Conservation (phyloP, 2,888 invertebrate genomes). For the Melanostoma mellinum region DNA sequence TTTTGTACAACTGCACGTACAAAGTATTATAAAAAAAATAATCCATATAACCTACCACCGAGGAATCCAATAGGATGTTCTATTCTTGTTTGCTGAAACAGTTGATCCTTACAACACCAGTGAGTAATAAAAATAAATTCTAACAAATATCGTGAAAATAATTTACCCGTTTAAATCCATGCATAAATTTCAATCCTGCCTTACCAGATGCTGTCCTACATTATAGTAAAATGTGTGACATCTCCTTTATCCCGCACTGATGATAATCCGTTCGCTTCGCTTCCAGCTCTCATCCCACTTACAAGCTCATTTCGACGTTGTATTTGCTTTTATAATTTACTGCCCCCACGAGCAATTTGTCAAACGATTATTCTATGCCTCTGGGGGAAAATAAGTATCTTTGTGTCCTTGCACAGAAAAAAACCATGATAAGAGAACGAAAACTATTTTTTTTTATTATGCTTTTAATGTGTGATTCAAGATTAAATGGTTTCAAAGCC, state of each 20-base stretch:
- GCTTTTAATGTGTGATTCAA: conserved; percentile 59
- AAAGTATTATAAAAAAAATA: conserved; percentile 36
- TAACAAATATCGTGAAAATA: conserved; percentile 36
- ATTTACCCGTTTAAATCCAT: conserved; percentile 48
- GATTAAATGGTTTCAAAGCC: conserved; percentile 54
- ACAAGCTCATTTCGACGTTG: conserved; percentile 20
- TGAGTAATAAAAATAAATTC: conserved; percentile 32
- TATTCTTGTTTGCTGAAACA: conserved; percentile 26
- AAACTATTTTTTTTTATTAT: conserved; percentile 61
- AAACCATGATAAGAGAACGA: conserved; percentile 27
- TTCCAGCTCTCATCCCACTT: background rate
- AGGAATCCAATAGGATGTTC: conserved; percentile 12
- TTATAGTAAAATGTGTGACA: conserved; percentile 45
- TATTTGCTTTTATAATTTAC: conserved; percentile 54
- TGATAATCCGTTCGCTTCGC: conserved; percentile 43
- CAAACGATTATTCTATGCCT: conserved; percentile 54
- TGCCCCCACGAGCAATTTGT: conserved; percentile 59
- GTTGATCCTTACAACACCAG: conserved; percentile 34
- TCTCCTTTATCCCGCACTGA: conserved; percentile 36
- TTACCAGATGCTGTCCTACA: conserved; percentile 52
- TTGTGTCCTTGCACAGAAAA: conserved; percentile 22
- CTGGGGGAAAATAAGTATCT: conserved; percentile 15
- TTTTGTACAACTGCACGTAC: conserved; percentile 33
- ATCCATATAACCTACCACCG: conserved; percentile 31
- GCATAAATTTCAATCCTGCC: conserved; percentile 55